phyloP scores from a whole-genome alignment of 2,888 invertebrate genomes.

The Nematopogon swammerdamellus region DNA sequence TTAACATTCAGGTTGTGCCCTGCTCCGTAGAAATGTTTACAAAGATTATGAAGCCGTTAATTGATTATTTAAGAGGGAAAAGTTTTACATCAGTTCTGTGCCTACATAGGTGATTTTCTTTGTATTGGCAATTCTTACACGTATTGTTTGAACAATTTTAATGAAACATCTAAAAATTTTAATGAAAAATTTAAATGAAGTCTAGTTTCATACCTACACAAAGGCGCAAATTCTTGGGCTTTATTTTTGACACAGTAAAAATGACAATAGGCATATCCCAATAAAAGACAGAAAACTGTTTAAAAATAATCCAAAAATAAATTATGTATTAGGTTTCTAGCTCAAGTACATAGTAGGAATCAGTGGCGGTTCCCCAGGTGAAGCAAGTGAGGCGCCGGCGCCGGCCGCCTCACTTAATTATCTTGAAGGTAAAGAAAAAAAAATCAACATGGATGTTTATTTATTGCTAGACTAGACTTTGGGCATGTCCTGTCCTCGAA shows the following conservation, averaged over 20 bases:
- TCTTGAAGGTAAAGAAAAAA: too few relatives aligned
- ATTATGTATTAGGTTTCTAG: background rate
- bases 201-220: slow-evolving; percentile 4
- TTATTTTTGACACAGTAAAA: slow-evolving; percentile 6
- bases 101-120: slow-evolving; percentile 8
- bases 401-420: too few relatives aligned
- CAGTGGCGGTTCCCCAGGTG: too few relatives aligned
- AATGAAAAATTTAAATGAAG: slow-evolving; percentile 11
- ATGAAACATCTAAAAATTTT: slow-evolving; percentile 8
- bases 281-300: slow-evolving; percentile 8
- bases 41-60: slow-evolving; percentile 4
- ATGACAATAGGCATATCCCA: slow-evolving; percentile 5
- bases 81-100: slow-evolving; percentile 4
- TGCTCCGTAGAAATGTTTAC: slow-evolving; percentile 4
- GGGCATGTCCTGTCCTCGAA: too few relatives aligned
- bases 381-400: too few relatives aligned
- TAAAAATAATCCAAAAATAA: slow-evolving; percentile 1
- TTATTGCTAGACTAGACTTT: too few relatives aligned
- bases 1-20: background rate
- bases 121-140: slow-evolving; percentile 6
- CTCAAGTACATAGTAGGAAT: too few relatives aligned
- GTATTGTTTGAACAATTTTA: slow-evolving; percentile 7
- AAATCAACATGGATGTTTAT: too few relatives aligned
- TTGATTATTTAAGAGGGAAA: slow-evolving; percentile 1
- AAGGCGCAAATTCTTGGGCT: slow-evolving; percentile 9